Percentiles rank a stretch among this genome's conserved stretches.
phyloP scores from a whole-genome alignment of 2,888 invertebrate genomes.

The Mylabris sibirica region DNA sequence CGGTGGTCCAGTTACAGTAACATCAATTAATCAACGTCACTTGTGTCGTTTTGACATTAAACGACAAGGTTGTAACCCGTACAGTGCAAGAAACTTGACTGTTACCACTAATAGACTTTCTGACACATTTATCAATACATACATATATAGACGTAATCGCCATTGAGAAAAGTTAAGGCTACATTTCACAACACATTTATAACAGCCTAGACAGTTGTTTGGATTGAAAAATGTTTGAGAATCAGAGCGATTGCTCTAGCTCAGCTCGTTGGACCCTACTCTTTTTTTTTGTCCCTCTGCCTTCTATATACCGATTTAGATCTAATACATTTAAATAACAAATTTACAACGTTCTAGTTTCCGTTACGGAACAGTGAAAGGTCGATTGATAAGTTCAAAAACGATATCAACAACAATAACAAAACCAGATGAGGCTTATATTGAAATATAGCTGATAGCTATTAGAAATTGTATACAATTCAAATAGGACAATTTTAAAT shows the following conservation, averaged over 20 bases:
- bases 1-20: slow-evolving; percentile 39
- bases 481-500: neutral
- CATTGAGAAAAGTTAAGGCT: neutral
- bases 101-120: slow-evolving; percentile 47
- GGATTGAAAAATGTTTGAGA: slow-evolving; percentile 6
- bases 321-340: slow-evolving; percentile 9
- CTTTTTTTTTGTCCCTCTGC: neutral
- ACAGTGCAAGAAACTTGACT: slow-evolving; percentile 45
- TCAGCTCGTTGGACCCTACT: neutral
- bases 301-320: neutral
- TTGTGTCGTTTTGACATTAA: slow-evolving; percentile 42
- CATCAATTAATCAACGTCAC: slow-evolving; percentile 55
- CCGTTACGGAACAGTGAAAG: neutral
- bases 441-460: neutral
- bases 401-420: neutral
- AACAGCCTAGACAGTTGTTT: neutral
- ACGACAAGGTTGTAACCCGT: slow-evolving; percentile 48
- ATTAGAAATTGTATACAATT: neutral
- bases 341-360: neutral
- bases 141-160: neutral
- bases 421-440: slow-evolving; percentile 4
- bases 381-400: slow-evolving; percentile 7
- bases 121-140: slow-evolving; percentile 50
- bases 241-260: neutral
- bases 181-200: slow-evolving; percentile 13